Conservation (phyloP, 2,888 invertebrate species). For the Epinotia ramella region DNA sequence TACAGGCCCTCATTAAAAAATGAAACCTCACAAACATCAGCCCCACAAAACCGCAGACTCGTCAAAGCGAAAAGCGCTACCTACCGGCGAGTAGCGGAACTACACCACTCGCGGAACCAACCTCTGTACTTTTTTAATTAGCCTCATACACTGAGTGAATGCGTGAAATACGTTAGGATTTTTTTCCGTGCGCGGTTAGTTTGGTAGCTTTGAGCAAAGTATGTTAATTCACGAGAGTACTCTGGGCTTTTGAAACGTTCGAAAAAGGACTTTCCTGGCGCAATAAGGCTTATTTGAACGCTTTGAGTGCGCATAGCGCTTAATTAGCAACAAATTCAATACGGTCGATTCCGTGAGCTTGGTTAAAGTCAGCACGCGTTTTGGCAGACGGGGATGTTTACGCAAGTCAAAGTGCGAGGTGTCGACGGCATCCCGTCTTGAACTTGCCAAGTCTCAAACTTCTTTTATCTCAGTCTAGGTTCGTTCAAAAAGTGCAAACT, state of each 20-base stretch:
- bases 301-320: conserved; percentile 56
- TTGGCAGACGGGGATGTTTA: conserved; percentile 13
- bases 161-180: conserved; percentile 80
- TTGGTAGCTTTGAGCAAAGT: conserved; percentile 82
- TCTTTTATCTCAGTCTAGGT: conserved; percentile 82
- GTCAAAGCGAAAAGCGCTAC: conserved; percentile 80
- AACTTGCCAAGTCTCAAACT: conserved; percentile 56
- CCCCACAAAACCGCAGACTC: conserved; percentile 53
- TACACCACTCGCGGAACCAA: conserved; percentile 79
- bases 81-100: conserved; percentile 82
- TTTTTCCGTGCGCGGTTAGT: conserved; percentile 77
- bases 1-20: conserved; percentile 84
- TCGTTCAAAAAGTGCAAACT: conserved; percentile 83
- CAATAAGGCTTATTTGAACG: conserved; percentile 43
- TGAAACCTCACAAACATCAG: conserved; percentile 74
- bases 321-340: conserved; percentile 65
- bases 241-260: conserved; percentile 72
- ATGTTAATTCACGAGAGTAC: conserved; percentile 80
- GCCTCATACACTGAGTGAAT: conserved; percentile 81
- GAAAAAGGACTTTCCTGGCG: conserved; percentile 57
- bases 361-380: neutral
- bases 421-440: conserved; percentile 37
- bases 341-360: conserved; percentile 37
- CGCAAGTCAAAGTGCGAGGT: conserved; percentile 39
- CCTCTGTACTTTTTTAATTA: conserved; percentile 84